A percentile compares a stretch with the other conserved stretches of the same genome.
These are phyloP conservation scores for Athalia rosae DNA, from an alignment of 2,888 invertebrate species.

Conservation along the genomic window DNA sequence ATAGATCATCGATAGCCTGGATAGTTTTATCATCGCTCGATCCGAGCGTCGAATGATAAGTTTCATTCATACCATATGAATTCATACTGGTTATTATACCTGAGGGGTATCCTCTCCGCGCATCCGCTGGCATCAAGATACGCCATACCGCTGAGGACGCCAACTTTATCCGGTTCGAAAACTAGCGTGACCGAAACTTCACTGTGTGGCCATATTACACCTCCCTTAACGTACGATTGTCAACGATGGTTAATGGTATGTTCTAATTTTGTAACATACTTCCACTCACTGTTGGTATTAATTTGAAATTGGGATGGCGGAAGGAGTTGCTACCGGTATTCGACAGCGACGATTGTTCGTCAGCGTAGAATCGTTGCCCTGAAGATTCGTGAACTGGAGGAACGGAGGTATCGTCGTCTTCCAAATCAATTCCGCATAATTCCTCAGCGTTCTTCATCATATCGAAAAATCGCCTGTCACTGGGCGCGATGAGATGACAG, in stretches of 20 bases:
- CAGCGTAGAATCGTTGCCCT: conserved; percentile 71
- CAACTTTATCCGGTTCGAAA: conserved; percentile 77
- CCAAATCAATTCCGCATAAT: conserved; percentile 54
- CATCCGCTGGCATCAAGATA: conserved; percentile 79
- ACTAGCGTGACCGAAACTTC: conserved; percentile 75
- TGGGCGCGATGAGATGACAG: conserved; percentile 27
- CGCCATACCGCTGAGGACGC: conserved; percentile 74
- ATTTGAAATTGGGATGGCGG: conserved; percentile 71
- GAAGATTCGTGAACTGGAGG: conserved; percentile 62
- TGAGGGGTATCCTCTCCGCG: conserved; percentile 75
- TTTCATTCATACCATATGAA: neutral
- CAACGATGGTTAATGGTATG: neutral
- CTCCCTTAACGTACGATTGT: conserved; percentile 68
- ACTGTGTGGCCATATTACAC: conserved; percentile 78
- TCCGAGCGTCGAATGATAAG: no score
- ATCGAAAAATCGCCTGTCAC: conserved; percentile 54
- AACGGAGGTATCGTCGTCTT: conserved; percentile 58
- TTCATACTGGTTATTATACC: conserved; percentile 51
- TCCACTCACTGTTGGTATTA: conserved; percentile 75
- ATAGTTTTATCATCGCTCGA: no score
- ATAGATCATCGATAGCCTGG: no score
- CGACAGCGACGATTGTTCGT: conserved; percentile 68
- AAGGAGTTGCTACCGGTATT: conserved; percentile 66
- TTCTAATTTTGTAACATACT: neutral
- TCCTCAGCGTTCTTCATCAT: conserved; percentile 55